Evolutionary conservation across 2,113 vertebrate species (phyloP), one percentile per base, ranked within the genome.

Genomic region (Kryptolebias marmoratus): DNA sequence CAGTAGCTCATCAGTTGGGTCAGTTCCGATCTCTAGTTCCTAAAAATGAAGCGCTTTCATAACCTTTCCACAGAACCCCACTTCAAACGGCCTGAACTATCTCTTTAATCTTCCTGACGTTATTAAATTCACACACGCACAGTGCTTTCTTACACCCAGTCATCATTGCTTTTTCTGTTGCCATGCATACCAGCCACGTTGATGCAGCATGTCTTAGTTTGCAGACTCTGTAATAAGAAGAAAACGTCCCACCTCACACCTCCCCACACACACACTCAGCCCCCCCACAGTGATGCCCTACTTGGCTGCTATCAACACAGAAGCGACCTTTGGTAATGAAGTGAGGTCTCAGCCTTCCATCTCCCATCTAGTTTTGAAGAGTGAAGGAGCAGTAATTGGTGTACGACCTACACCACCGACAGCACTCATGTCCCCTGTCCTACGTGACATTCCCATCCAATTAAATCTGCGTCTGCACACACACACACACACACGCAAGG

Each of bases 361-460:
- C 86, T 84, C 72, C 73, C 61, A 45, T 85, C 77, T 77, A 59
- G 69, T 85, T 81, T 80, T 82, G 78, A 87, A 73, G 78, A 87
- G 79, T 18, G 62, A 60, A 36, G 8, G 81, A 73, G 84, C 73
- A 79, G 83, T 92, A 90, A 92, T 90, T 91, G 88, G 87, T 87
- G 86, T 88, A 80, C 76, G 82, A 90, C 88, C 88, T 87, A 84
- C 82, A 85, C 59, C 74, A 87, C 79, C 50, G 30, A 63, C 81
- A 82, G 86, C 87, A 62, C 83, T 87, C 83, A 67, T 89, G 87
- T 91, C 83, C 77, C 83, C 79, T 82, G 77, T 90, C 87, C 86
- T 82, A 73, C 58, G 75, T 91, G 88, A 90, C 88, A 83, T 89
- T 89, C 88, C 84, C 84, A 81, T 87, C 89, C 88, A 91, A 91